Percentiles rank a stretch among this genome's conserved stretches.
Conservation (phyloP, 92 coral and sea anemone genomes). For the Blastomussa wellsi region DNA sequence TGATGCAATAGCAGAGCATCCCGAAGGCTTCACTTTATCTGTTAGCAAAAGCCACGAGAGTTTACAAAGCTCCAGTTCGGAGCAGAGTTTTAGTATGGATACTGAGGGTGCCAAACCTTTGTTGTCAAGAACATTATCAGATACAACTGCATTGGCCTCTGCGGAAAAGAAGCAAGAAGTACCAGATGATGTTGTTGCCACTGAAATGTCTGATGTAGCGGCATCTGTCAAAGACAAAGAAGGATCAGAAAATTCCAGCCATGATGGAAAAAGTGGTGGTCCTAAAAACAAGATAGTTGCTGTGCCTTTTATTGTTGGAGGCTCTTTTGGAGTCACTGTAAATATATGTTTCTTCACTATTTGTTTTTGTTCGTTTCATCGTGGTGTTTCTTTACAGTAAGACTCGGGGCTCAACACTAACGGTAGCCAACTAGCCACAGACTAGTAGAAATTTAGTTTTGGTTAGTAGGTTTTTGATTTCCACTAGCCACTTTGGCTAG, state of each 20-base stretch:
- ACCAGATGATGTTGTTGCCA: neutral
- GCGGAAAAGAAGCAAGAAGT: constrained; percentile 7
- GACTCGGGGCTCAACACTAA: no score
- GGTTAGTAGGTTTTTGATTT: no score
- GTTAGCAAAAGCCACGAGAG: constrained; percentile 75
- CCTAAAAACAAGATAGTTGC: neutral
- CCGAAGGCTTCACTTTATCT: constrained; percentile 72
- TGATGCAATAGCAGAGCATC: constrained; percentile 96
- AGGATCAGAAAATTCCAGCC: neutral
- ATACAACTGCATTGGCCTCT: neutral
- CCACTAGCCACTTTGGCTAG: no score
- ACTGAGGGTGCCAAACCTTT: constrained; percentile 33
- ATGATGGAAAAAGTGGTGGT: neutral
- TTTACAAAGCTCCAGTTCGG: constrained; percentile 74
- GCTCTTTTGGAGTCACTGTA: constrained; percentile 35
- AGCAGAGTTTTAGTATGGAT: constrained; percentile 53
- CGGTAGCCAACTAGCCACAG: no score
- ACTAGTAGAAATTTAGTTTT: no score
- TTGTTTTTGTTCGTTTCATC: no score
- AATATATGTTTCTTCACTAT: no score
- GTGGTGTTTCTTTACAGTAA: no score
- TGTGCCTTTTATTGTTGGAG: constrained; percentile 33
- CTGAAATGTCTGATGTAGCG: constrained; percentile 3
- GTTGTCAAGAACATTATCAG: constrained; percentile 32
- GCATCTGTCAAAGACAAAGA: neutral